Conservation (phyloP, 1,140 invertebrate genomes). For the Drosophila nigrodunni region DNA sequence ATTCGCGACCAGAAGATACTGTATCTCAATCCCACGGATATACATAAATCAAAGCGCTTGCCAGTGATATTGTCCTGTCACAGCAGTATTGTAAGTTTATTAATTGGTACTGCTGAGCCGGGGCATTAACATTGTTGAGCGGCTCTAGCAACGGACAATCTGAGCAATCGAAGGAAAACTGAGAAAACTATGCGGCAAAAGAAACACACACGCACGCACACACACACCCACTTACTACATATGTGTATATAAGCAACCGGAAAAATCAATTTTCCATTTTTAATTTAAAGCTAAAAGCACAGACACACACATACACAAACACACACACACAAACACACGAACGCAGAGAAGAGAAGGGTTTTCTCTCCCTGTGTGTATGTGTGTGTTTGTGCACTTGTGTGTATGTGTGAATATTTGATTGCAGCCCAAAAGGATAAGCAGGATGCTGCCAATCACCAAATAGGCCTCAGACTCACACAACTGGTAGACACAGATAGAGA, state of each 20-base stretch:
- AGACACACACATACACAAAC: conserved; percentile 38
- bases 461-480: conserved; percentile 22
- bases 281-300: conserved; percentile 77
- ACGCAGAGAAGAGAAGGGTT: conserved; percentile 18
- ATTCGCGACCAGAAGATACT: conserved; percentile 20
- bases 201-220: conserved; percentile 25
- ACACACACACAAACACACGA: conserved; percentile 39
- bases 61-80: conserved; percentile 97
- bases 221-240: conserved; percentile 46
- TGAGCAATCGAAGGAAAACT: conserved; percentile 7
- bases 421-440: conserved; percentile 72
- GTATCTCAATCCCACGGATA: conserved; percentile 25
- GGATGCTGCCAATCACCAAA: conserved; percentile 73
- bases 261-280: conserved; percentile 85
- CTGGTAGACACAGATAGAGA: conserved; percentile 5
- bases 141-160: conserved; percentile 62
- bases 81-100: conserved; percentile 91
- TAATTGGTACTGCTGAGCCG: conserved; percentile 92
- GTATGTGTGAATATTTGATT: conserved; percentile 52
- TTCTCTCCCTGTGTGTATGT: conserved; percentile 29
- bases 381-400: conserved; percentile 17
- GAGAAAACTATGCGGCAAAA: conserved; percentile 66
- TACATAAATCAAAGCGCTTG: conserved; percentile 75
- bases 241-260: conserved; percentile 68
- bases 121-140: conserved; percentile 89